Evolutionary conservation across 2,888 invertebrate genomes (phyloP).

Genomic region (Colletes collaris): DNA sequence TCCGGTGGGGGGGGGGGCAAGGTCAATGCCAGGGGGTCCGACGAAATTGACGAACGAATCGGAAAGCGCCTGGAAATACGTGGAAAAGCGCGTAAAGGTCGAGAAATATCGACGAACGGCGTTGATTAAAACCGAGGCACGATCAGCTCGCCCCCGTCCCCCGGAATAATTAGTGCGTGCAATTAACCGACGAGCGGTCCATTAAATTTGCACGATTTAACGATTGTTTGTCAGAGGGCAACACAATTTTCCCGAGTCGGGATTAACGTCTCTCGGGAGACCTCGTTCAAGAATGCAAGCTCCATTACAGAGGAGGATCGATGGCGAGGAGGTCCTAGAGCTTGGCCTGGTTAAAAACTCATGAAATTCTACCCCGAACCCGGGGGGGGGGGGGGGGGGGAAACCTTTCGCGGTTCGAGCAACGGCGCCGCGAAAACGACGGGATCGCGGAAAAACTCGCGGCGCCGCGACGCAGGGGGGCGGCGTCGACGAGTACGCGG

Average conservation of each 20-base stretch:
- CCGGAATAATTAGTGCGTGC: slow-evolving; percentile 40
- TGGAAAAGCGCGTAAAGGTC: background rate
- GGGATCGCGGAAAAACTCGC: background rate
- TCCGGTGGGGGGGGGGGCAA: no score
- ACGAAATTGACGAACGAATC: no score
- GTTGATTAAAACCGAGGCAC: slow-evolving; percentile 26
- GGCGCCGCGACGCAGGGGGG: no score
- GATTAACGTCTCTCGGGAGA: slow-evolving; percentile 39
- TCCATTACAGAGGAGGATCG: slow-evolving; percentile 38
- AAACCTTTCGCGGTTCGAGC: background rate
- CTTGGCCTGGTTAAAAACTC: slow-evolving; percentile 45
- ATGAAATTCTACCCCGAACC: slow-evolving; percentile 3
- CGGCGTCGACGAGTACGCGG: no score
- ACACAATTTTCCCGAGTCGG: slow-evolving; percentile 34
- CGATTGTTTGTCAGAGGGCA: slow-evolving; percentile 33
- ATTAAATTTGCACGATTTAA: slow-evolving; percentile 43
- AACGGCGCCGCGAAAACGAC: background rate
- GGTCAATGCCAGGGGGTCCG: no score
- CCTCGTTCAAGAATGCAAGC: slow-evolving; percentile 29
- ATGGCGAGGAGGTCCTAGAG: slow-evolving; percentile 24
- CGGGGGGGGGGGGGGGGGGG: background rate
- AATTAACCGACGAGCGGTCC: slow-evolving; percentile 25
- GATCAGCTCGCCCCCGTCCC: background rate
- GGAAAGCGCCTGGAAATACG: no score
- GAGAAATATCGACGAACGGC: background rate